phyloP scores from a whole-genome alignment of 1,140 invertebrate species.

The Neuroterus valhalla region DNA sequence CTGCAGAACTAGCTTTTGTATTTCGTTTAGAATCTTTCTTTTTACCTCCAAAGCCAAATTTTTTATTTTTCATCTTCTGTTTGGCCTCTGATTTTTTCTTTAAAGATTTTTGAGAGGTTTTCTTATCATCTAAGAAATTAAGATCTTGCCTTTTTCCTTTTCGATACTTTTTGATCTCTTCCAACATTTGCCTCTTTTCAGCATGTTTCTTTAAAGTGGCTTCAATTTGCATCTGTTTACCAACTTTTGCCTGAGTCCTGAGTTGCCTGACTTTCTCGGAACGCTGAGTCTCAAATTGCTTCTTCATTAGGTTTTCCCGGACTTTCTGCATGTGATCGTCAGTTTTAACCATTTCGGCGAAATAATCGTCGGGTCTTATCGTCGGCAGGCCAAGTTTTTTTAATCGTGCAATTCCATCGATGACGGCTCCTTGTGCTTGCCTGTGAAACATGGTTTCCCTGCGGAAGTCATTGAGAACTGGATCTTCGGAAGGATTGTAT shows the following conservation, averaged over 20 bases:
- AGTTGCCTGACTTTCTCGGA: conserved; percentile 93
- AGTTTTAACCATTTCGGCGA: conserved; percentile 98
- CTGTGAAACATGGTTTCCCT: conserved; percentile 93
- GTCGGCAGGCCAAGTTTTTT: conserved; percentile 86
- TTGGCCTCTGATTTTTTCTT: conserved; percentile 78
- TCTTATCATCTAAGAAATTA: conserved; percentile 89
- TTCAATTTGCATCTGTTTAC: conserved; percentile 92
- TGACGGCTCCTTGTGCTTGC: conserved; percentile 91
- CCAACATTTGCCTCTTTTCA: conserved; percentile 87
- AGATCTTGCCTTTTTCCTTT: conserved; percentile 88
- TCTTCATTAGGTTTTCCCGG: conserved; percentile 87
- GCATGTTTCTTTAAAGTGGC: conserved; percentile 85
- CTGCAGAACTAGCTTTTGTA: conserved; percentile 85
- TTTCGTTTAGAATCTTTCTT: conserved; percentile 94
- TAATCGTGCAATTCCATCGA: conserved; percentile 85
- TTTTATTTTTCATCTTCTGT: conserved; percentile 85
- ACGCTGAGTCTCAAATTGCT: conserved; percentile 88
- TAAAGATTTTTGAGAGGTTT: conserved; percentile 68
- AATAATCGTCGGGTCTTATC: conserved; percentile 95
- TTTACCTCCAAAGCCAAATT: conserved; percentile 97
- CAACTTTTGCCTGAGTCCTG: conserved; percentile 92
- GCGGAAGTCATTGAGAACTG: conserved; percentile 94
- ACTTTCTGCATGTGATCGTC: conserved; percentile 99
- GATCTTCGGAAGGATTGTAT: conserved; percentile 82
- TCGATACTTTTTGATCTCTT: conserved; percentile 89